Percentiles rank a stretch among this genome's conserved stretches.
Evolutionary conservation across 2,888 invertebrate species (phyloP).

Genomic region (Campoletis raptor): DNA sequence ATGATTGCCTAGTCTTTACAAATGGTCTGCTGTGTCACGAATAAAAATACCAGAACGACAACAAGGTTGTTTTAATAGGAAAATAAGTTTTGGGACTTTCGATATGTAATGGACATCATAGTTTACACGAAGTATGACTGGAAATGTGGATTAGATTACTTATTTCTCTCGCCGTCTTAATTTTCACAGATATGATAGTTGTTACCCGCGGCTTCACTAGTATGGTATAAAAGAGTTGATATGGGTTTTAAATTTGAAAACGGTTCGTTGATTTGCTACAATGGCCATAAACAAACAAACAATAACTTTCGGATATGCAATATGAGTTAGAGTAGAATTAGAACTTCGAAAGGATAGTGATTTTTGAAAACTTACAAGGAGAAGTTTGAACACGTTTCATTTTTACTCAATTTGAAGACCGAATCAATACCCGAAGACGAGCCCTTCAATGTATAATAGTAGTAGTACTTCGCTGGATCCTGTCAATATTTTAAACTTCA

Average conservation of each 20-base stretch:
- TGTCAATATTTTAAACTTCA: constrained; percentile 41
- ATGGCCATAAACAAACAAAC: no score
- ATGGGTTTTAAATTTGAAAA: no score
- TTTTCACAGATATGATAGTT: neutral
- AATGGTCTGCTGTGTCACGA: constrained; percentile 37
- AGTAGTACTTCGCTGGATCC: neutral
- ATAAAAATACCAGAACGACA: constrained; percentile 28
- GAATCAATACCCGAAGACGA: neutral
- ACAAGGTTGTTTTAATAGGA: neutral
- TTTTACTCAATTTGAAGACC: neutral
- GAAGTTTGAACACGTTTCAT: neutral
- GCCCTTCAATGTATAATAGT: neutral
- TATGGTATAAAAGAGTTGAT: neutral
- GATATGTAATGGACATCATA: neutral
- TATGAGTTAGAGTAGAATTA: neutral
- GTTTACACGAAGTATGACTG: neutral
- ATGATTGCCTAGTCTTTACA: constrained; percentile 34
- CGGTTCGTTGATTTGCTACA: no score
- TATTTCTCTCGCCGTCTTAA: no score
- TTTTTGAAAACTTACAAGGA: neutral
- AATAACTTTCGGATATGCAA: no score
- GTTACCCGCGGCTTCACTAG: neutral
- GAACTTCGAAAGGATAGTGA: neutral
- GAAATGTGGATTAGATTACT: neutral
- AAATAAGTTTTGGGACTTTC: neutral